Evolutionary conservation across 2,888 invertebrate genomes (phyloP).

Genomic region (Drosophila algonquin): DNA sequence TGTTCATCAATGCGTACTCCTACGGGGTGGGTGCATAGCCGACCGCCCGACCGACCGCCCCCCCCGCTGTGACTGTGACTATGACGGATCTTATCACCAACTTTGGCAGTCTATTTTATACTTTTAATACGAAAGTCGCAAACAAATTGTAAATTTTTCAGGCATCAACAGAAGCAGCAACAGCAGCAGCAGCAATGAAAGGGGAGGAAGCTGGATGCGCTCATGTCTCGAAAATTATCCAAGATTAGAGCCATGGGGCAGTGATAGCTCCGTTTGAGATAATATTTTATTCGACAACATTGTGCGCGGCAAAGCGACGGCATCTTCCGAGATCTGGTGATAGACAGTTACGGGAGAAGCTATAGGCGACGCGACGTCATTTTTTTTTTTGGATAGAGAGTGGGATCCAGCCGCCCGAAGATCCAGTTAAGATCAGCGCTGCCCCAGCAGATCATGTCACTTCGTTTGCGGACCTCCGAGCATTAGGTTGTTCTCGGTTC

Average conservation of each 20-base stretch:
- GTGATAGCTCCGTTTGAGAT: slow-evolving; percentile 53
- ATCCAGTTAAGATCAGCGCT: slow-evolving; percentile 68
- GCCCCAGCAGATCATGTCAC: slow-evolving; percentile 62
- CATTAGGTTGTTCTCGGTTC: slow-evolving; percentile 60
- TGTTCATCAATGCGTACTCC: slow-evolving; percentile 37
- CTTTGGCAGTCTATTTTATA: slow-evolving; percentile 46
- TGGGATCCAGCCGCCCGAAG: background rate
- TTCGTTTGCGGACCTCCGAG: slow-evolving; percentile 59
- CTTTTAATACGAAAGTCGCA: slow-evolving; percentile 30
- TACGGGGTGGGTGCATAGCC: background rate
- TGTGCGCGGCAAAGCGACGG: slow-evolving; percentile 25
- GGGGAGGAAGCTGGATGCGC: slow-evolving; percentile 24
- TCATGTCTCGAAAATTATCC: slow-evolving; percentile 22
- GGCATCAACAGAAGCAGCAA: slow-evolving; percentile 47
- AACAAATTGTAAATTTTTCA: slow-evolving; percentile 59
- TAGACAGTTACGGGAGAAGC: slow-evolving; percentile 7
- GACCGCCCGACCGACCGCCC: too few relatives aligned
- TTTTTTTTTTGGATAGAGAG: background rate
- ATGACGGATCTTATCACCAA: slow-evolving; percentile 28
- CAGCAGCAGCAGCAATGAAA: slow-evolving; percentile 49
- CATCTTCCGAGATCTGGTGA: slow-evolving; percentile 11
- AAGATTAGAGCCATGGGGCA: slow-evolving; percentile 41
- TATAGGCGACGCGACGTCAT: slow-evolving; percentile 10
- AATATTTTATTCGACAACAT: slow-evolving; percentile 46
- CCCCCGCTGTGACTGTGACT: too few relatives aligned